Evolutionary conservation across 2,797 vertebrate genomes (phyloP).

Genomic region (Sebastes melanostomus): DNA sequence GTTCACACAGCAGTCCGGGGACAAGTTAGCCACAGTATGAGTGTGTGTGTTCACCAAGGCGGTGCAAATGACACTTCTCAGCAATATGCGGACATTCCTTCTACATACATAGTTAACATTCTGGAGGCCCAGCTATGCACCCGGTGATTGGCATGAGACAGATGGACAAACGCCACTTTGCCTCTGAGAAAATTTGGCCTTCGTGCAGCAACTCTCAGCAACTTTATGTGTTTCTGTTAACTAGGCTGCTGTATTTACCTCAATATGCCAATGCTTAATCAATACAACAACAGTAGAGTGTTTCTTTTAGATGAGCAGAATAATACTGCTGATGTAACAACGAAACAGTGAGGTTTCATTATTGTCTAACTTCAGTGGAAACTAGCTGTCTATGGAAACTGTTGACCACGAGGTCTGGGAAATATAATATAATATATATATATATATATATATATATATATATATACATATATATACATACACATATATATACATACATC

Average conservation of each 20-base stretch:
- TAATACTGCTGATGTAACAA: neutral
- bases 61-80: conserved; percentile 49
- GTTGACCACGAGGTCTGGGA: neutral
- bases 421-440: neutral
- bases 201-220: neutral
- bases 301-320: neutral
- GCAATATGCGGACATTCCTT: conserved; percentile 51
- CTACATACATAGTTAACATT: conserved; percentile 40
- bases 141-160: conserved; percentile 47
- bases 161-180: conserved; percentile 20
- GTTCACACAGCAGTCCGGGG: conserved; percentile 33
- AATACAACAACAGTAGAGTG: neutral
- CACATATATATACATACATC: neutral
- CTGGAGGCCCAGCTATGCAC: conserved; percentile 23
- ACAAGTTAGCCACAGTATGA: conserved; percentile 10
- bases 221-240: neutral
- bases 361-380: neutral
- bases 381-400: neutral
- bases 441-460: no score
- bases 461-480: neutral
- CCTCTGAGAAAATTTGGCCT: neutral
- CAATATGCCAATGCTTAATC: neutral
- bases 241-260: neutral
- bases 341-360: neutral
- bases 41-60: conserved; percentile 15